Conservation (phyloP, 1,140 invertebrate genomes). For the Proctacanthus coquilletti region DNA sequence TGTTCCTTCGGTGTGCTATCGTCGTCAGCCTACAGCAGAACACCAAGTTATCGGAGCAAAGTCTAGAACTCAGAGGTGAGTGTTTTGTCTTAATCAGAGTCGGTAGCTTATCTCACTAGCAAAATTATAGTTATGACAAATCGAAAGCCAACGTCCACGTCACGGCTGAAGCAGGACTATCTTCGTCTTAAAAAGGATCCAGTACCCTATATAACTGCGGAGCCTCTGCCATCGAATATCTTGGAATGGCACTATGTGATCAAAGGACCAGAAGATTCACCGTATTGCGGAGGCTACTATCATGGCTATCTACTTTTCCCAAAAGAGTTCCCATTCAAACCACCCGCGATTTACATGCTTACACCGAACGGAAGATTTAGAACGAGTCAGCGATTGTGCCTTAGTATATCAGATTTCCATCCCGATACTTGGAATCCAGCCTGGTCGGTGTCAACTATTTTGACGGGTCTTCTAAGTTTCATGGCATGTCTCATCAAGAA, state of each 20-base stretch:
- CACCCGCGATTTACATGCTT: constrained; percentile 95
- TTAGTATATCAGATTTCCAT: constrained; percentile 96
- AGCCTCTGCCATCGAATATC: constrained; percentile 87
- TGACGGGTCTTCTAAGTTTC: constrained; percentile 84
- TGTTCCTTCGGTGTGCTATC: too few relatives aligned
- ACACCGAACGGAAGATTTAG: constrained; percentile 92
- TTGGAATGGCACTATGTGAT: constrained; percentile 72
- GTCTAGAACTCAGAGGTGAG: too few relatives aligned
- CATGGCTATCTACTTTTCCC: constrained; percentile 96
- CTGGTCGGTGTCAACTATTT: constrained; percentile 92
- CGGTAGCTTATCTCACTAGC: too few relatives aligned
- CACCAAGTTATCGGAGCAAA: too few relatives aligned
- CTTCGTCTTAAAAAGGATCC: constrained; percentile 87
- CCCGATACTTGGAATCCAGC: constrained; percentile 97
- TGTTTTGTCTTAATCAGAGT: too few relatives aligned
- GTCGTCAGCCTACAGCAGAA: too few relatives aligned
- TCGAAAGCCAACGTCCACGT: constrained; percentile 46
- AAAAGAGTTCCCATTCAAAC: constrained; percentile 94
- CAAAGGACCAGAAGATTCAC: constrained; percentile 73
- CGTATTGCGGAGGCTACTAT: constrained; percentile 91
- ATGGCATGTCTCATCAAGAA: constrained; percentile 46
- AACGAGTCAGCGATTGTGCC: constrained; percentile 80
- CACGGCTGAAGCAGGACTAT: constrained; percentile 89
- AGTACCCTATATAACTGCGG: constrained; percentile 50
- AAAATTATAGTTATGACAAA: too few relatives aligned